Percentiles rank a stretch among this genome's conserved stretches.
These are phyloP conservation scores for Anas platyrhynchos DNA, from an alignment of 2,113 vertebrate genomes.

Conservation along the genomic window DNA sequence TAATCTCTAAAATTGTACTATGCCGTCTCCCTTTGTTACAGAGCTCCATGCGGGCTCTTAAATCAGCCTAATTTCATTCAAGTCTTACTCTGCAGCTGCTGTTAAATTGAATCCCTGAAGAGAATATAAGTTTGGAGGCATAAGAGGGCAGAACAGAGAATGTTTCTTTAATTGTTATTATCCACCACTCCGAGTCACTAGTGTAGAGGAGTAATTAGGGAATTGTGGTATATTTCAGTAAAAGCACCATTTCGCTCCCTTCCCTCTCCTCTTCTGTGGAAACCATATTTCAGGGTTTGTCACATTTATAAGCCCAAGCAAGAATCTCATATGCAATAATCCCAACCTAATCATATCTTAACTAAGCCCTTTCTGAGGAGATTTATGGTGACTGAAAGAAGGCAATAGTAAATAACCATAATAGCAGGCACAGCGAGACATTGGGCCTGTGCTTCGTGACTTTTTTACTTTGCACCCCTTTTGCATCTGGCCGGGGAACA, in stretches of 20 bases:
- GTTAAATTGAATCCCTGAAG: constrained; percentile 40
- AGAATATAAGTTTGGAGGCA: constrained; percentile 30
- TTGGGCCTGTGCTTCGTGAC: background rate
- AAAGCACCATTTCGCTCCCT: background rate
- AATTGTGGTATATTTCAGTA: constrained; percentile 16
- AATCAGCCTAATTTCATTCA: constrained; percentile 51
- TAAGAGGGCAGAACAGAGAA: constrained; percentile 42
- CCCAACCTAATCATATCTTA: constrained; percentile 36
- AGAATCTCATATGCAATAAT: constrained; percentile 35
- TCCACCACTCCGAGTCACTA: constrained; percentile 11
- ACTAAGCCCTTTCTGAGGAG: constrained; percentile 32
- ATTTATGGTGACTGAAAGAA: constrained; percentile 11
- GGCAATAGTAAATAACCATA: constrained; percentile 20
- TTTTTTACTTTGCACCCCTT: background rate
- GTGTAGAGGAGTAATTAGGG: constrained; percentile 51
- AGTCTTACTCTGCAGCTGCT: constrained; percentile 38
- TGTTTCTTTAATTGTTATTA: constrained; percentile 58
- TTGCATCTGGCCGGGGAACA: constrained; percentile 7
- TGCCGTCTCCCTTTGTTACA: background rate
- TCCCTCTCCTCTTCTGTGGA: background rate
- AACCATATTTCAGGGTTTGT: constrained; percentile 10
- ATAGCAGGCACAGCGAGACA: background rate
- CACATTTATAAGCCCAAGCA: constrained; percentile 21
- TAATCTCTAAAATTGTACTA: background rate
- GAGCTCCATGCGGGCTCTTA: background rate